A percentile compares a stretch with the other conserved stretches of the same genome.
phyloP scores from a whole-genome alignment of 2,888 invertebrate species.

The Dynastes tityus region DNA sequence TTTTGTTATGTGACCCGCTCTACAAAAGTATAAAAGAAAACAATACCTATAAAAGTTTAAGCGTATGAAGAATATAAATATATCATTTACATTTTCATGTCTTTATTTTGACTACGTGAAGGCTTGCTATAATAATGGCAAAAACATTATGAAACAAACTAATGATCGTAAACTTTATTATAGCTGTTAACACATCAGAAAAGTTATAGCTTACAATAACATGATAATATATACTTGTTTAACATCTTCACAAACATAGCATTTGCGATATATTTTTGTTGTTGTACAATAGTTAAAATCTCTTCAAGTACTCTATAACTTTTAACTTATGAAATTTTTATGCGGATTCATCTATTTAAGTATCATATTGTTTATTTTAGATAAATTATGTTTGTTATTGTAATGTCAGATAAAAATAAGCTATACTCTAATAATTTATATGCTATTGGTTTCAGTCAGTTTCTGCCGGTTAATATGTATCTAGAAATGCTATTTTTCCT shows the following conservation, averaged over 20 bases:
- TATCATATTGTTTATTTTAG: background rate
- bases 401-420: conserved; percentile 12
- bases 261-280: background rate
- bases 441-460: background rate
- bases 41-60: background rate
- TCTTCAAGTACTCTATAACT: background rate
- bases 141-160: background rate
- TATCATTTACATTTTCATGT: background rate
- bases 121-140: background rate
- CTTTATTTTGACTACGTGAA: background rate
- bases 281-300: background rate
- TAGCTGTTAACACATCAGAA: background rate
- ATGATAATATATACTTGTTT: background rate
- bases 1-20: background rate
- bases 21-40: background rate
- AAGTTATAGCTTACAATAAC: background rate
- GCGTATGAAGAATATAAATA: background rate
- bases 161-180: background rate
- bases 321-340: conserved; percentile 10
- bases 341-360: conserved; percentile 2
- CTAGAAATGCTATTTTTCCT: background rate
- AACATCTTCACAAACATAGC: background rate
- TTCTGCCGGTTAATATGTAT: background rate
- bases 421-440: background rate
- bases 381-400: background rate